These are phyloP conservation scores for Lithophane socia DNA, from an alignment of 2,888 invertebrate genomes.

Conservation along the genomic window DNA sequence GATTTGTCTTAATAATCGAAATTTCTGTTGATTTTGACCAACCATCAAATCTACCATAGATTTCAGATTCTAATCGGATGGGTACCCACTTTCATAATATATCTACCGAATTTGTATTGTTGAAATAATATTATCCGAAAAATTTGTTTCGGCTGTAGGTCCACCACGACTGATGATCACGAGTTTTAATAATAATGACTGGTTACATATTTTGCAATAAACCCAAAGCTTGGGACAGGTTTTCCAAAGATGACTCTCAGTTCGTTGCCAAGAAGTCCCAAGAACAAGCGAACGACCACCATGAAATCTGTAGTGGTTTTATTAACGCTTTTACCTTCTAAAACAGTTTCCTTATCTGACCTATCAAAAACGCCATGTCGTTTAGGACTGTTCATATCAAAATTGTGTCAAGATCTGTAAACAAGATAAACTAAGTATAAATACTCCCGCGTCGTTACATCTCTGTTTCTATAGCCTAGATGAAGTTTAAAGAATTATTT, in stretches of 20 bases:
- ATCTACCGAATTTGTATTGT: too few relatives aligned
- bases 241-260: background rate
- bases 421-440: constrained; percentile 78
- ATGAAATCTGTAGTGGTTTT: constrained; percentile 1
- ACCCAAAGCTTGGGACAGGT: background rate
- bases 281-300: background rate
- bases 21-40: background rate
- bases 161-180: constrained; percentile 25
- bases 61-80: constrained; percentile 6
- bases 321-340: constrained; percentile 30
- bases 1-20: background rate
- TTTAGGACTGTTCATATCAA: constrained; percentile 79
- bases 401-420: constrained; percentile 87
- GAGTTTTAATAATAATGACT: constrained; percentile 20
- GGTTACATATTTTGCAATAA: constrained; percentile 19
- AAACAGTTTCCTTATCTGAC: constrained; percentile 54
- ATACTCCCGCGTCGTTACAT: constrained; percentile 37
- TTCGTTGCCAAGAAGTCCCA: background rate
- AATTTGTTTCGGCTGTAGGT: constrained; percentile 21
- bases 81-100: background rate
- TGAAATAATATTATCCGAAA: background rate
- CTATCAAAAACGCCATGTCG: constrained; percentile 66
- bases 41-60: background rate
- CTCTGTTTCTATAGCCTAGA: background rate
- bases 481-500: constrained; percentile 20